These are phyloP conservation scores for Eupleurogrammus muticus DNA, from an alignment of 2,797 vertebrate species.

Conservation along the genomic window DNA sequence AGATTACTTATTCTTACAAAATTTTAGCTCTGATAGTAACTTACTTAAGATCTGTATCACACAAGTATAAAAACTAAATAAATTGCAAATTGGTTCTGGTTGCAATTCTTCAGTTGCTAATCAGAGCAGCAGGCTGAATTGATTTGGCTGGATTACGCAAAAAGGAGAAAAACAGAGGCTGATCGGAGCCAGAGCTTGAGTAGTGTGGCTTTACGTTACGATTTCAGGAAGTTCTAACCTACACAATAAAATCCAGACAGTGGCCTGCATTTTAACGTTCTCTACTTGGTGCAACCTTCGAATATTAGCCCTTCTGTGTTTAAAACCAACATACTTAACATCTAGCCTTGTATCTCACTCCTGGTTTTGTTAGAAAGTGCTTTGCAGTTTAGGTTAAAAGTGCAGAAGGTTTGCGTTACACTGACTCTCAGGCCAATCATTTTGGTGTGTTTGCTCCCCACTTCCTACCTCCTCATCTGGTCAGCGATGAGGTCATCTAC, in stretches of 20 bases:
- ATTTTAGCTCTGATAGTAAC: too few relatives aligned
- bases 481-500: constrained; percentile 59
- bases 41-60: too few relatives aligned
- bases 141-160: neutral
- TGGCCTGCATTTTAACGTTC: neutral
- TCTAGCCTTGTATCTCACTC: neutral
- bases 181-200: neutral
- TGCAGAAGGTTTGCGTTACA: constrained; percentile 10
- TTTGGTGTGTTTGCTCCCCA: constrained; percentile 33
- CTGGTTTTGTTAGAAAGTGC: constrained; percentile 3
- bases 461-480: constrained; percentile 48
- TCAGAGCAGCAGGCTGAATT: constrained; percentile 2
- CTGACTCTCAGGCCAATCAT: constrained; percentile 16
- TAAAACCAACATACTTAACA: neutral
- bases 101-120: constrained; percentile 16
- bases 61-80: neutral
- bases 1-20: too few relatives aligned
- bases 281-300: neutral
- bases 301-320: neutral
- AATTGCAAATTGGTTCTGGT: constrained; percentile 4
- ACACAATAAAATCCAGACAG: neutral
- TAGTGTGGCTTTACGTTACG: neutral
- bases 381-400: constrained; percentile 5
- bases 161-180: constrained; percentile 5
- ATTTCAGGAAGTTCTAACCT: neutral